A percentile compares a stretch with the other conserved stretches of the same genome.
phyloP scores from a whole-genome alignment of 2,113 vertebrate genomes.

The Heterochromis multidens region DNA sequence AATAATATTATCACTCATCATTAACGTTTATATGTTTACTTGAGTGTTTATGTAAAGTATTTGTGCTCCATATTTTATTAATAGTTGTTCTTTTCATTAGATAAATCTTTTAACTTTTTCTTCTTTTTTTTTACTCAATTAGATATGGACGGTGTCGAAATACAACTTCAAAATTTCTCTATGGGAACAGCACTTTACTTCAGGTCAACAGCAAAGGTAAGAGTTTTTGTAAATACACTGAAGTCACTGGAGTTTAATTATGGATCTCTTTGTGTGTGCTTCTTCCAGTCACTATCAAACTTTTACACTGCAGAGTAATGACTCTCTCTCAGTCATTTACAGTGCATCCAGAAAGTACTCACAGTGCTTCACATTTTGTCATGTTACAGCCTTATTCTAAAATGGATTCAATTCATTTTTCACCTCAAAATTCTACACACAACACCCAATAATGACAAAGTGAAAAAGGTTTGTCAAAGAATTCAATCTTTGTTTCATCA shows the following conservation, averaged over 20 bases:
- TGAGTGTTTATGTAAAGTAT: too few relatives aligned
- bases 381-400: too few relatives aligned
- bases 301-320: neutral
- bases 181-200: rapidly evolving
- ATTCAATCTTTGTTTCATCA: too few relatives aligned
- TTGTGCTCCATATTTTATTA: neutral
- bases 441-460: too few relatives aligned
- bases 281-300: neutral
- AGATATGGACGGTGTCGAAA: neutral
- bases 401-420: too few relatives aligned
- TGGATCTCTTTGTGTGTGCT: neutral
- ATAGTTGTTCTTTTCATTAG: neutral
- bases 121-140: too few relatives aligned
- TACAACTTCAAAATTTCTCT: neutral
- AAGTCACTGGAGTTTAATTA: neutral
- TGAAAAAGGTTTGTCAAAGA: too few relatives aligned
- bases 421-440: too few relatives aligned
- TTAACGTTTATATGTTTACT: neutral
- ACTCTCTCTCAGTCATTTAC: too few relatives aligned
- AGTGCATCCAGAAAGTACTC: too few relatives aligned
- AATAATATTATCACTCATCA: neutral
- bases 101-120: neutral
- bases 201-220: neutral
- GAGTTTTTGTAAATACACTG: neutral
- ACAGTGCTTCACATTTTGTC: too few relatives aligned